These are phyloP conservation scores for Notolepis coatsorum DNA, from an alignment of 2,797 vertebrate species.

Conservation along the genomic window DNA sequence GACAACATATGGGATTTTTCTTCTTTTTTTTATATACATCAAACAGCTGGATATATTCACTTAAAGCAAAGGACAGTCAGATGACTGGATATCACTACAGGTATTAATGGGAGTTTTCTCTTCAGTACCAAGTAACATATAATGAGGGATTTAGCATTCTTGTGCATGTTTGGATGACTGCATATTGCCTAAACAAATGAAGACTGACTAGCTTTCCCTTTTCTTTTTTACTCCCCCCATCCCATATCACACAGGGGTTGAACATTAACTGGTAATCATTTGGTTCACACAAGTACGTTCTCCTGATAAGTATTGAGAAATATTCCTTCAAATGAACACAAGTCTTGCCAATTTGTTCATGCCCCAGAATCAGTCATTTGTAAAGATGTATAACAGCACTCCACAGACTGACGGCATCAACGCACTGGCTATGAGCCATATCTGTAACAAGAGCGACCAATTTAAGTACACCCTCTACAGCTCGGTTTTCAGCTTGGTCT, in stretches of 20 bases:
- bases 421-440: constrained; percentile 26
- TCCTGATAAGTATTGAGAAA: not conserved
- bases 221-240: too few species aligned
- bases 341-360: not conserved
- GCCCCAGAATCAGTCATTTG: not conserved
- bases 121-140: not conserved
- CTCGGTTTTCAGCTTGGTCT: constrained; percentile 90
- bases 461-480: constrained; percentile 95
- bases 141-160: not conserved
- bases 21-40: too few species aligned
- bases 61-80: not conserved
- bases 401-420: not conserved
- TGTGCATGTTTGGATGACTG: not conserved
- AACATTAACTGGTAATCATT: not conserved
- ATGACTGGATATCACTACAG: constrained; percentile 39
- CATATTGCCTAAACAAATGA: not conserved
- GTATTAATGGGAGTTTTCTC: constrained; percentile 29
- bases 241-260: not conserved
- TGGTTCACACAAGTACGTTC: not conserved
- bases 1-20: not conserved
- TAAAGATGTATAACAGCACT: constrained; percentile 59
- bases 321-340: not conserved
- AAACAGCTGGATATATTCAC: not conserved
- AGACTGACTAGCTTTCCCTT: too few species aligned
- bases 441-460: constrained; percentile 84